Base-by-base conservation (phyloP, 2,113 vertebrate genomes). In the Asarcornis scutulata region DNA sequence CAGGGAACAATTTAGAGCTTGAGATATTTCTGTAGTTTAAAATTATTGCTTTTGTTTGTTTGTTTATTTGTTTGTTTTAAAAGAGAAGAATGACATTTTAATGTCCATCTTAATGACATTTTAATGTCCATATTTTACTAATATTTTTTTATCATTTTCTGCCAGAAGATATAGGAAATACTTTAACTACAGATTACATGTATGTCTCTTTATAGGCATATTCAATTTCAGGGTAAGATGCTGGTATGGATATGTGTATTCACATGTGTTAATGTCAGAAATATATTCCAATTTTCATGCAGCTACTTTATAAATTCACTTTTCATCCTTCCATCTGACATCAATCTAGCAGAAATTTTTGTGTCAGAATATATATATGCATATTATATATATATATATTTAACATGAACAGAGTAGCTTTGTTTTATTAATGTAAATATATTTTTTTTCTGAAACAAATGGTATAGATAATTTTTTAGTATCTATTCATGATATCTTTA, bases 271-370 rank as follows among this genome's bases (percentile, higher is more conserved):
- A 83, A 36, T 6, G 3, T 8, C 86, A 31, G 23, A 79, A 87
- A 58, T 6, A 46, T 22, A 36, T 25, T 58, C 18, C 17, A 32
- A 42, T 62, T 13, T 66, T 50, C 40, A 17, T 60, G 59, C 2
- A 53, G 52, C 2, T 4, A 8, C 6, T 59, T 66, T 36, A 38
- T 36, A 42, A 4, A 40, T 68, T 40, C 32, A 18, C 0, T 3
- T 58, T 71, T 86, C 40, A 5, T 74, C 55, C 12, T 59, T 82
- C 42, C 0, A 0, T 25, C 31, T 55, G 31, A 50, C 8, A 40
- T 25, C 44, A 5, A n/a, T 11, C 1, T 71, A 83, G 31, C 2
- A 59, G 11, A 50, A 7, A 7, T 12, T 42, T 88, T 59, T 62
- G 16, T 55, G 6, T 9, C 34, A 36, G 38, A 6, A 31, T 8